phyloP scores from a whole-genome alignment of 2,888 invertebrate genomes.

The Drosophila atripex region DNA sequence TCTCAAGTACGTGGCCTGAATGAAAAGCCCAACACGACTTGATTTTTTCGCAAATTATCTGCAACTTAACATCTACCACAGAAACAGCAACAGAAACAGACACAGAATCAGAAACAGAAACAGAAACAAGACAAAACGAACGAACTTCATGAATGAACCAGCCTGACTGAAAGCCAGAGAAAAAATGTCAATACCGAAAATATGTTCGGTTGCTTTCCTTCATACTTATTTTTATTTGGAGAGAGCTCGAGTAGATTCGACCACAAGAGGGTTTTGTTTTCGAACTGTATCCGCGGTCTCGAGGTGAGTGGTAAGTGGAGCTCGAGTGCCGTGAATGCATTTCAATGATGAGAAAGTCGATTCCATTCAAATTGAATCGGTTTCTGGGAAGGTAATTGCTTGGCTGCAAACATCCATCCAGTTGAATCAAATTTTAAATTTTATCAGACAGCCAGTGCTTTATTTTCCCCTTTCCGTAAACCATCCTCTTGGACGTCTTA shows the following conservation, averaged over 20 bases:
- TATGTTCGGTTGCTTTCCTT: conserved; percentile 15
- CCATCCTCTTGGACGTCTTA: no score
- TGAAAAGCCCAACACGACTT: conserved; percentile 54
- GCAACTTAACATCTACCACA: no score
- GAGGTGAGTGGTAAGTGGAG: conserved; percentile 8
- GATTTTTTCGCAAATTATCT: no score
- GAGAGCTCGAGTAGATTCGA: conserved; percentile 15
- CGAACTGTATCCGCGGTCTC: conserved; percentile 7
- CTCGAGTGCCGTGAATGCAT: conserved; percentile 12
- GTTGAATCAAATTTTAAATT: neutral
- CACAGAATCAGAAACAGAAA: conserved; percentile 35
- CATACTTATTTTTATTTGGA: conserved; percentile 6
- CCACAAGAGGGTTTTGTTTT: conserved; percentile 26
- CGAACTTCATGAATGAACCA: conserved; percentile 67
- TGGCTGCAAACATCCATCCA: neutral
- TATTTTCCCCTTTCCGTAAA: no score
- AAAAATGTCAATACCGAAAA: conserved; percentile 54
- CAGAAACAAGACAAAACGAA: conserved; percentile 7
- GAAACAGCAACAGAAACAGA: no score
- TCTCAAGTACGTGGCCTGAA: conserved; percentile 68
- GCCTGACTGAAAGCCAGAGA: conserved; percentile 6
- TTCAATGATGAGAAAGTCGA: conserved; percentile 22
- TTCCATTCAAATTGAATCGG: conserved; percentile 8
- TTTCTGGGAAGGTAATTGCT: conserved; percentile 1
- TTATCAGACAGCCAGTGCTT: no score